Evolutionary conservation across 2,888 invertebrate species (phyloP).

Genomic region (Chloroclysta siterata): DNA sequence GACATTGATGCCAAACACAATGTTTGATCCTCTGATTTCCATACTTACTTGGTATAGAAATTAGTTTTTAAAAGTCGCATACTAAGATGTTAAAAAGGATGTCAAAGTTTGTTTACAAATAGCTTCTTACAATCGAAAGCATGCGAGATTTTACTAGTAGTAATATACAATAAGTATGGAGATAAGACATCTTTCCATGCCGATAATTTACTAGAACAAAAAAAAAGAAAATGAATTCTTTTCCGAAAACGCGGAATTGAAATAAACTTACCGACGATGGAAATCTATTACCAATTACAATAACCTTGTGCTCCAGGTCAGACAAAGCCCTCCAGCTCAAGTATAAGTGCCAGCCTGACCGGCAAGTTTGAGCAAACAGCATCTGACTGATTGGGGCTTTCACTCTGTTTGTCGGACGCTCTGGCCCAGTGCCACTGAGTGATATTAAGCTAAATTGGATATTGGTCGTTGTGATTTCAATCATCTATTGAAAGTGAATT

Average conservation of each 20-base stretch:
- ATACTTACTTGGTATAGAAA: too few species aligned
- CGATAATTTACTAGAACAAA: too few species aligned
- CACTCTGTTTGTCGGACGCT: constrained; percentile 52
- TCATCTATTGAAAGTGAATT: constrained; percentile 25
- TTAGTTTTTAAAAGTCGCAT: too few species aligned
- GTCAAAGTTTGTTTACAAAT: too few species aligned
- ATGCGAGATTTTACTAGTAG: too few species aligned
- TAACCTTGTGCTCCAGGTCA: constrained; percentile 17
- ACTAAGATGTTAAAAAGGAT: too few species aligned
- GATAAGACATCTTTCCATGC: too few species aligned
- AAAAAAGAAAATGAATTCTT: not conserved
- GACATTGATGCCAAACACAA: too few species aligned
- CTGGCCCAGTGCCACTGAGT: constrained; percentile 41
- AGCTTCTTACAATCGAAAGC: too few species aligned
- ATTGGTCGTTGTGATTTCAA: constrained; percentile 33
- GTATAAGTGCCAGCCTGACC: constrained; percentile 50
- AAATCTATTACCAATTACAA: constrained; percentile 9
- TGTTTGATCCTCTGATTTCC: too few species aligned
- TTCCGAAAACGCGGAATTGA: not conserved
- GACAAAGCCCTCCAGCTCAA: constrained; percentile 42
- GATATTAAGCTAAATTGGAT: constrained; percentile 39
- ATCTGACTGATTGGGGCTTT: constrained; percentile 58
- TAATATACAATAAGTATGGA: too few species aligned
- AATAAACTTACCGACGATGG: not conserved
- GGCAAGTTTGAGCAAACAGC: constrained; percentile 51